A percentile compares a stretch with the other conserved stretches of the same genome.
Conservation (phyloP, 2,888 invertebrate species). For the Tetanocera ferruginea region DNA sequence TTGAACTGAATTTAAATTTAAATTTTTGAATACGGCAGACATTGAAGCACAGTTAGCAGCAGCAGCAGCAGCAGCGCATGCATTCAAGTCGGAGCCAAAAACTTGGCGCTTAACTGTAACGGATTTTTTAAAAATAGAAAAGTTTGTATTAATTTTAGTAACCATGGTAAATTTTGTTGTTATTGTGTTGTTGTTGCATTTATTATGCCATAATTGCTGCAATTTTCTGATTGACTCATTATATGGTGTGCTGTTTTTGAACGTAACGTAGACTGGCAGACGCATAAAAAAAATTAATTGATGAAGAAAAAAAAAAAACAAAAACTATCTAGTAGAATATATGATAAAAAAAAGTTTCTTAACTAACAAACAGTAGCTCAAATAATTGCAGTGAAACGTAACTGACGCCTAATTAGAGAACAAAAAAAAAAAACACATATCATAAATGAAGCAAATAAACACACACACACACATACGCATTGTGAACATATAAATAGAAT, state of each 20-base stretch:
- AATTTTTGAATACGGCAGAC: background rate
- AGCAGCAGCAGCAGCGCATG: background rate
- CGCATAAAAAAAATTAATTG: background rate
- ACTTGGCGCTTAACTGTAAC: slow-evolving; percentile 8
- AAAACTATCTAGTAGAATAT: background rate
- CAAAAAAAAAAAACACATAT: slow-evolving; percentile 25
- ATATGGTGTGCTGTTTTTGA: background rate
- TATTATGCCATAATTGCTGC: slow-evolving; percentile 3
- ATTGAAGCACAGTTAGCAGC: background rate
- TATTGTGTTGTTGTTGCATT: background rate
- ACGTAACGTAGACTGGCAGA: background rate
- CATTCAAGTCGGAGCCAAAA: background rate
- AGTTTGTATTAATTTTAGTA: background rate
- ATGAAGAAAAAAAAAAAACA: background rate
- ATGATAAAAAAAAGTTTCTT: background rate
- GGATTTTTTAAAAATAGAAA: slow-evolving; percentile 15
- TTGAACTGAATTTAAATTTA: slow-evolving; percentile 17
- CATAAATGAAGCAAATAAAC: background rate
- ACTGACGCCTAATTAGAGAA: slow-evolving; percentile 27
- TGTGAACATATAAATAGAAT: background rate
- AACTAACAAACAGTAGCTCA: slow-evolving; percentile 10
- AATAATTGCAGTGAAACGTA: slow-evolving; percentile 28
- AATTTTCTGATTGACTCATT: slow-evolving; percentile 19
- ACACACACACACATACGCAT: slow-evolving; percentile 17
- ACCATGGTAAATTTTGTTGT: background rate